These are phyloP conservation scores for Plutomurus gul DNA, from an alignment of 1,140 invertebrate genomes.

Conservation along the genomic window DNA sequence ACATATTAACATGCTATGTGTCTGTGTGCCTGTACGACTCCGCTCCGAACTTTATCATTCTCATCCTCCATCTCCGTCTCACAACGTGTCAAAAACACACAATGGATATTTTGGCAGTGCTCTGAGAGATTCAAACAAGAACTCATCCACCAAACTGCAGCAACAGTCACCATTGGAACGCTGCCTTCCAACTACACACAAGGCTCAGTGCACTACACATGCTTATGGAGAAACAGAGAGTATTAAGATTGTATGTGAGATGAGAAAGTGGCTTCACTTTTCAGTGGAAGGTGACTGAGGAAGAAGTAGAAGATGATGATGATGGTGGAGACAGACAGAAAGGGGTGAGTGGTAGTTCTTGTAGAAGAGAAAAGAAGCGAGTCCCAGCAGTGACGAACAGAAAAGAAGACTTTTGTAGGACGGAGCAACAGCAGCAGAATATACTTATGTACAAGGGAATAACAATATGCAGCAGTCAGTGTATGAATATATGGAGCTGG, in stretches of 20 bases:
- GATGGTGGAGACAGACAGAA: not conserved
- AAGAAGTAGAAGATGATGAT: not conserved
- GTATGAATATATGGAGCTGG: constrained; percentile 10
- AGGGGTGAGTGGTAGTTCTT: too few relatives aligned
- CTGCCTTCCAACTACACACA: too few relatives aligned
- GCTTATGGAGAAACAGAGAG: too few relatives aligned
- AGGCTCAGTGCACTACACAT: too few relatives aligned
- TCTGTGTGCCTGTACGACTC: not conserved
- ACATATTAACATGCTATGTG: not conserved
- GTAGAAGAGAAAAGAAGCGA: not conserved
- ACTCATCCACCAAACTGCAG: not conserved
- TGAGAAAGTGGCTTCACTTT: too few relatives aligned
- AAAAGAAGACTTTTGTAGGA: too few relatives aligned
- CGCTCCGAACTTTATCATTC: not conserved
- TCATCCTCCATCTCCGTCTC: not conserved
- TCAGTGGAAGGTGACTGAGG: not conserved
- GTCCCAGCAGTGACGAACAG: too few relatives aligned
- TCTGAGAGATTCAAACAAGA: not conserved
- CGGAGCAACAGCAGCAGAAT: too few relatives aligned
- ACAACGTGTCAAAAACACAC: constrained; percentile 4
- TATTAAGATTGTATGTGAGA: too few relatives aligned
- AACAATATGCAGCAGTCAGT: too few relatives aligned
- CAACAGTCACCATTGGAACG: too few relatives aligned
- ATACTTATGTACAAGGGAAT: too few relatives aligned
- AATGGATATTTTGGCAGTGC: not conserved